Evolutionary conservation across 2,113 vertebrate species (phyloP).

Genomic region (Athene cunicularia): DNA sequence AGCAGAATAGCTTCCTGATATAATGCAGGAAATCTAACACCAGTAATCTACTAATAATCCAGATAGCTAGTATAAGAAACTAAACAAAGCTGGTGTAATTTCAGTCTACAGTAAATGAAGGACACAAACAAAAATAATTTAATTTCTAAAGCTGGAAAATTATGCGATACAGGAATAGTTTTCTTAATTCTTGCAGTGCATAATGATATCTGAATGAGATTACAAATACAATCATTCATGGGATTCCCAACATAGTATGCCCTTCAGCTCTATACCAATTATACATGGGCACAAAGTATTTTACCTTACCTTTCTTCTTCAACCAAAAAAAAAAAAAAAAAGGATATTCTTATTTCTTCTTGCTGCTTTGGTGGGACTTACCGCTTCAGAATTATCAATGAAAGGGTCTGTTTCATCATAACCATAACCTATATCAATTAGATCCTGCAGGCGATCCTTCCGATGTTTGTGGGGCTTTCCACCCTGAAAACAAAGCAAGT

Average conservation of each 20-base stretch:
- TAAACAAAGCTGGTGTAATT: background rate
- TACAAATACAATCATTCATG: background rate
- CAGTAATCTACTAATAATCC: background rate
- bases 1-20: background rate
- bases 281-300: background rate
- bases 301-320: background rate
- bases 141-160: background rate
- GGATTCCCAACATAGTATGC: background rate
- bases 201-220: background rate
- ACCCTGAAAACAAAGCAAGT: conserved; percentile 74
- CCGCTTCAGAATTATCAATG: conserved; percentile 98
- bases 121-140: background rate
- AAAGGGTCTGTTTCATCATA: conserved; percentile 98
- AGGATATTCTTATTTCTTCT: background rate
- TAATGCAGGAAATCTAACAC: background rate
- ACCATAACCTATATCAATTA: conserved; percentile 97
- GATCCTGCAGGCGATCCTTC: conserved; percentile 95
- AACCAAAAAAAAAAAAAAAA: background rate
- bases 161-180: background rate
- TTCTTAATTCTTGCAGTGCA: background rate
- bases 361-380: conserved; percentile 49
- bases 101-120: background rate
- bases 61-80: background rate
- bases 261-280: background rate
- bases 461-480: conserved; percentile 87